Evolutionary conservation across 2,113 vertebrate genomes (phyloP), one percentile per base, ranked within the genome.

Genomic region (Laterallus jamaicensis): DNA sequence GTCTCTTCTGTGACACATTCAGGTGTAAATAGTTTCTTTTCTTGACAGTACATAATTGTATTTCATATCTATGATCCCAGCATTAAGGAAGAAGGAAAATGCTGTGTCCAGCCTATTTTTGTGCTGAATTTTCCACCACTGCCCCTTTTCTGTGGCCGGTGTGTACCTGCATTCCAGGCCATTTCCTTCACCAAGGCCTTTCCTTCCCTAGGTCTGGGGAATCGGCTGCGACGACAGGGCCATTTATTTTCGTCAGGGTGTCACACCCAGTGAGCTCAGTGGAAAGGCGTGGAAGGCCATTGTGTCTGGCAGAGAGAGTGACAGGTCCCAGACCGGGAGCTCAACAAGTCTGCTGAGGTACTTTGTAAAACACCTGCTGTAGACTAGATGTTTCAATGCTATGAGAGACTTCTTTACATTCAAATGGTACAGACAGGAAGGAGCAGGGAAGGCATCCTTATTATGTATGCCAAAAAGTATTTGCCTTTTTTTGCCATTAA

Each of bases 241-340:
- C 0, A 90, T 99, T 76, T 99, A 98, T 96, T 99, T 99, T 90
- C 98, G 99, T 14, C 99, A 99, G 90, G 99, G 99, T 1, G 98
- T 99, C 81, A 99, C 99, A 12, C 98, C 98, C 29, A 99, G 98
- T 31, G 99, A 99, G 95, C 98, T 99, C 78, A 99, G 99, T 9
- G 99, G 99, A n/a, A 99, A 99, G 96, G 98, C 98, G 0, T 99
- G 99, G 99, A 99, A 98, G 92, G 98, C 97, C 32, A 98, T 99
- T 29, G 92, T 96, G 1, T 98, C 97, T 59, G 93, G 97, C 77
- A 93, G 98, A 92, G 99, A 99, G 32, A 94, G 97, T n/a, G 99
- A 99, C 89, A 97, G 98, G 54, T 99, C 99, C 5, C 98, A 99
- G 85, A 99, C 98, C 1, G 98, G 99, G 84, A 99, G 99, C 88